Base-by-base conservation (phyloP, 2,797 vertebrate genomes). In the Octomys mimax region DNA sequence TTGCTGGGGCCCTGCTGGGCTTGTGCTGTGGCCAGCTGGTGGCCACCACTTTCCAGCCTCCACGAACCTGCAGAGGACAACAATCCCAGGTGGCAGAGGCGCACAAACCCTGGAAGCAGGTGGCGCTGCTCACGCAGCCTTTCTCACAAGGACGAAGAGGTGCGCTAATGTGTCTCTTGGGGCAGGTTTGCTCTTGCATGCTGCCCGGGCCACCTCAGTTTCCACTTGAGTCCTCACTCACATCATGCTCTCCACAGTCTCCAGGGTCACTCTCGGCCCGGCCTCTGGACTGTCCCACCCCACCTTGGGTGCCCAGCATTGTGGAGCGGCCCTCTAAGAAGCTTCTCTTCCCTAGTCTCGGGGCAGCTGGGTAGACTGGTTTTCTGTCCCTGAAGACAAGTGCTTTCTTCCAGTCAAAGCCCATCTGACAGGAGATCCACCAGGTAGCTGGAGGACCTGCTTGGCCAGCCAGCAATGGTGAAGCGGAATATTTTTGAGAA, bases 81-180 rank as follows among this genome's bases (percentile, higher is more conserved):
- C 11, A 39, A 26, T 12, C 36, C 70, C 22, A 42, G 36, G 70
- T 1, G 11, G 70, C 70, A 4, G 9, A 39, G n/a, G 13, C 36
- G 36, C 36, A 6, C 71, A 14, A 22, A 13, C 6, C 24, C 71
- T 26, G 71, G 71, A 26, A 26, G 36, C 71, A 75, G 71, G 1
- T 6, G 71, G 13, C 71, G 3, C 18, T 10, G 42, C 39, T 42
- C 71, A 26, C 5, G 39, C 10, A 1, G n/a, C 39, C 11, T 42
- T 22, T 42, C 70, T 26, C 39, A 26, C 39, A 6, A 28, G 39
- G 39, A 75, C 22, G 14, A 42, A 39, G 4, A 4, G 71, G 70
- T 5, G 1, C 39, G 6, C 71, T 26, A 0, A 39, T 1, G 71
- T 6, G 2, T 6, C 11, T 26, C 39, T 75, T 11, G 22, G 19